A percentile compares a stretch with the other conserved stretches of the same genome.
Evolutionary conservation across 2,797 vertebrate genomes (phyloP).

Genomic region (Crossoptilon crossoptilon): DNA sequence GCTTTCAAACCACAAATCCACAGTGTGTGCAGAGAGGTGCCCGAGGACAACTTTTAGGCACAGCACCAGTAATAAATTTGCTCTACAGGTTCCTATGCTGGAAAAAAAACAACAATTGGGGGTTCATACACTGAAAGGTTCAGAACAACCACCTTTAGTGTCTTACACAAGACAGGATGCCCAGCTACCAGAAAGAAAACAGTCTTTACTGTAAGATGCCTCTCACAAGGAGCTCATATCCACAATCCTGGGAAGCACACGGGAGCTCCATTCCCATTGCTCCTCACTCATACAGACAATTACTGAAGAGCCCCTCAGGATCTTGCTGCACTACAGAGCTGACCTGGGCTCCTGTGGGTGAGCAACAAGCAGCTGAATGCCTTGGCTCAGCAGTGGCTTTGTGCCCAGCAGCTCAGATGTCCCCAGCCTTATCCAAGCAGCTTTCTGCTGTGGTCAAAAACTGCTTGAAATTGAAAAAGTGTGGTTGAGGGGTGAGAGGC

Average conservation of each 20-base stretch:
- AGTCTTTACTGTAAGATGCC: neutral
- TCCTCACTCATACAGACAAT: neutral
- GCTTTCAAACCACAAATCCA: neutral
- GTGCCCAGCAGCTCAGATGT: neutral
- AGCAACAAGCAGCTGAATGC: neutral
- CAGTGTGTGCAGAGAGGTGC: neutral
- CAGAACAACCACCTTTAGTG: neutral
- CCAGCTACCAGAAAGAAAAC: neutral
- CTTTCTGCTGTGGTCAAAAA: neutral
- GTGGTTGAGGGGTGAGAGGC: neutral
- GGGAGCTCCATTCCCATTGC: neutral
- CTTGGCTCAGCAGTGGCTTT: slow-evolving; percentile 67
- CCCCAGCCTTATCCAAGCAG: neutral
- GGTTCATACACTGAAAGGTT: neutral
- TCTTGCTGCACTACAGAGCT: neutral
- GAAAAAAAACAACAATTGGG: neutral
- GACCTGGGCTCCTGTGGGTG: neutral
- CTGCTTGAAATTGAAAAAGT: neutral
- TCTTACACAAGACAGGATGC: neutral
- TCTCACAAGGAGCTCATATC: neutral
- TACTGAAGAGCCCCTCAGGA: neutral
- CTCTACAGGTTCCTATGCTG: neutral
- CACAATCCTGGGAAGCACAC: neutral
- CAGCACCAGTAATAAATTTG: neutral
- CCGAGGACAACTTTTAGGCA: neutral